These are phyloP conservation scores for Eudasyphora cyanicolor DNA, from an alignment of 2,888 invertebrate genomes.

Conservation along the genomic window DNA sequence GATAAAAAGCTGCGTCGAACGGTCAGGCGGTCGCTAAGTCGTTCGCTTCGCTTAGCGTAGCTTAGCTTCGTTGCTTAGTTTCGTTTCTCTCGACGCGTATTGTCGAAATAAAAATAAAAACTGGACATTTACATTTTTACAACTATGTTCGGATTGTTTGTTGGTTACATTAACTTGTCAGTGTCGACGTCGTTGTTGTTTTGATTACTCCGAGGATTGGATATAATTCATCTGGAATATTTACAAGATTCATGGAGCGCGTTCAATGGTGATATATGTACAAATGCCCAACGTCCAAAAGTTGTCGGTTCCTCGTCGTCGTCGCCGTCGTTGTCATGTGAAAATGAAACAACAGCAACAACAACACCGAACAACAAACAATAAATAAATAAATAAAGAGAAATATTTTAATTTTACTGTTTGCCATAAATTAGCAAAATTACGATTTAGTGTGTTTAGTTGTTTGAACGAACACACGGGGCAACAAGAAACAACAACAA, in stretches of 20 bases:
- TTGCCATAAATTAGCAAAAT: conserved; percentile 64
- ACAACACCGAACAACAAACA: neutral
- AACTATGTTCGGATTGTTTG: neutral
- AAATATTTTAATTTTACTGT: conserved; percentile 62
- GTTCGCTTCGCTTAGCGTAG: no score
- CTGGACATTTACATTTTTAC: neutral
- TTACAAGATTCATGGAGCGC: neutral
- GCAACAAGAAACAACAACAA: neutral
- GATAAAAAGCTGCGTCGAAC: no score
- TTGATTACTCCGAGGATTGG: neutral
- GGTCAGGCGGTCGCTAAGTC: neutral
- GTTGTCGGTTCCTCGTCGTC: no score
- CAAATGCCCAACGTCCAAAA: no score
- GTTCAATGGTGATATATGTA: no score
- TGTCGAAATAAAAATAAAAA: neutral
- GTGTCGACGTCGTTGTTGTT: neutral
- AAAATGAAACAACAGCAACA: neutral
- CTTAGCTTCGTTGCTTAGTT: no score
- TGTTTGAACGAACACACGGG: no score
- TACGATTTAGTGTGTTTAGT: conserved; percentile 57
- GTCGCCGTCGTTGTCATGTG: neutral
- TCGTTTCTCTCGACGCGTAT: neutral
- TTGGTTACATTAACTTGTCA: neutral
- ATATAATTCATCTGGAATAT: neutral
- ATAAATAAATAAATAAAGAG: conserved; percentile 30